Conservation (phyloP, 2,113 vertebrate species). For the Sceloporus undulatus region DNA sequence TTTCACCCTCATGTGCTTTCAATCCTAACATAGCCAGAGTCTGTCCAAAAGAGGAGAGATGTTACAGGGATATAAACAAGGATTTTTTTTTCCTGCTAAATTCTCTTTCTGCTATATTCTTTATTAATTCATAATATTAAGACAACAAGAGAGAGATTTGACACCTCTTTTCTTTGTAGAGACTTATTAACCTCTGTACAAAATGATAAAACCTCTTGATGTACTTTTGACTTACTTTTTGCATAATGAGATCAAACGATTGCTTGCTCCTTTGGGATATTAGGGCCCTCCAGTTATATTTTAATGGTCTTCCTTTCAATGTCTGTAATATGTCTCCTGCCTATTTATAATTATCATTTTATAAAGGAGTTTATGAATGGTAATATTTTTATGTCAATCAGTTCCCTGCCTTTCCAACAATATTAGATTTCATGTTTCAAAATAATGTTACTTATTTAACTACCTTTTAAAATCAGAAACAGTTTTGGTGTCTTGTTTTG, state of each 20-base stretch:
- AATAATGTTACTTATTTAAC: neutral
- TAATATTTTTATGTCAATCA: neutral
- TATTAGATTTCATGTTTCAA: neutral
- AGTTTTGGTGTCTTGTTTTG: neutral
- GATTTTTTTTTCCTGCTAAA: neutral
- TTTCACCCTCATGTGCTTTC: neutral
- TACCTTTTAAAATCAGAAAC: neutral
- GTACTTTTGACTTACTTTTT: slow-evolving; percentile 1
- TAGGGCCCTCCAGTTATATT: neutral
- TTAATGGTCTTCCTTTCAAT: slow-evolving; percentile 7
- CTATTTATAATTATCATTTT: slow-evolving; percentile 13
- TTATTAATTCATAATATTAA: slow-evolving; percentile 2
- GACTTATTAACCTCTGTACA: slow-evolving; percentile 2
- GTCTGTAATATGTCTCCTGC: neutral
- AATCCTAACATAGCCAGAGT: neutral
- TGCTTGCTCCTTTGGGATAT: neutral
- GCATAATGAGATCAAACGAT: slow-evolving; percentile 22
- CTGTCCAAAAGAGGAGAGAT: neutral
- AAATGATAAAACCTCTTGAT: neutral
- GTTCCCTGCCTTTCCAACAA: neutral
- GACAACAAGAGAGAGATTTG: neutral
- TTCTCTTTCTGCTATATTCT: slow-evolving; percentile 1
- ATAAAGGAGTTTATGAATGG: neutral
- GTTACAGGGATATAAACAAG: neutral
- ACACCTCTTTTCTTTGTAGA: neutral